Base-by-base conservation (phyloP, 2,888 invertebrate species). In the Balanococcus diminutus region DNA sequence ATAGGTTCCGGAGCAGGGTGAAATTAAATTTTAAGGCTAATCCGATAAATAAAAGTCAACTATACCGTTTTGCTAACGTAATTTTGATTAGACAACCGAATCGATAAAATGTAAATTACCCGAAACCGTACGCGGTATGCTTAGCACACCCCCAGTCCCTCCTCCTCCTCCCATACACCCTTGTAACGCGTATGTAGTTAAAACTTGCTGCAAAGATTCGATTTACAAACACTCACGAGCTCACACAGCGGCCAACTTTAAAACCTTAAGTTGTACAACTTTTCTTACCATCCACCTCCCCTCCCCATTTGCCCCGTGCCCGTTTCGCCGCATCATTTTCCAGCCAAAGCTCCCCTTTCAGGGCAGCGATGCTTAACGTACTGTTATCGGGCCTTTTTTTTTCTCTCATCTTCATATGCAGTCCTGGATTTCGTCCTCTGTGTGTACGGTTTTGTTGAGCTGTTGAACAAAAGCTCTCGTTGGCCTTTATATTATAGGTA, bases 1-100 rank as follows among this genome's bases (percentile, higher is more conserved):
- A 82, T 82, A 46, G 51, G 46, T 42, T 42, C 25, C n/a, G 81
- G 31, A 22, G 31, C 81, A 51, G 81, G 81, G 81, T 82, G 81
- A 82, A 82, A 82, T 82, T 82, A 82, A 82, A 82, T 51, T 82
- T 82, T 51, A 82, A 82, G 81, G 46, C 81, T 82, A 82, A 82
- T 82, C 81, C 81, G 81, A 82, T 82, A 82, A 86, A 56, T 56
- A 81, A 42, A 81, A 81, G 67, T 81, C 51, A 86, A 61, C 75
- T 79, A 79, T 79, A 79, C 75, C 75, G 16, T 79, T 36, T 79
- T 79, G 75, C 36, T 79, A 79, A 79, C 75, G 82, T 82, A 82
- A 82, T 82, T 82, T 82, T 82, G 82, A 51, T 51, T 82, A 82
- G 82, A 82, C 82, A 82, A 46, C 51, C 39, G 51, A 82, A 82